These are phyloP conservation scores for Apodemia hepburni DNA, from an alignment of 2,888 invertebrate genomes.

Conservation along the genomic window DNA sequence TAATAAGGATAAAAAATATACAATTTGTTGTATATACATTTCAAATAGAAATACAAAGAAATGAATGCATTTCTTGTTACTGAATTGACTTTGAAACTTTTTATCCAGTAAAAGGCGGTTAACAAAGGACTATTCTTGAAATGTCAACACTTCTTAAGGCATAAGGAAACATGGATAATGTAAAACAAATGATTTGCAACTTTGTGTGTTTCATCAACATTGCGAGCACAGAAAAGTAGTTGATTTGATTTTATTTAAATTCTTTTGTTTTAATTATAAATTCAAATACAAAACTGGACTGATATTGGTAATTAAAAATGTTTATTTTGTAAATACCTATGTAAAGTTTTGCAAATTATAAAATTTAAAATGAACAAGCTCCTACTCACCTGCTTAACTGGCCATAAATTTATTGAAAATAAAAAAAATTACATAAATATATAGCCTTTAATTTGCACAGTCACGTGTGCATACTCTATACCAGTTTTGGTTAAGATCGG, in stretches of 20 bases:
- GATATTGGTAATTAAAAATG: no score
- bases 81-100: slow-evolving; percentile 10
- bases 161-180: slow-evolving; percentile 57
- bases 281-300: no score
- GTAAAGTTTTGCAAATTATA: no score
- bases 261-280: background rate
- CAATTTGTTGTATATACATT: background rate
- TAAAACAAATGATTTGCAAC: slow-evolving; percentile 51
- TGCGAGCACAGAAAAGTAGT: slow-evolving; percentile 6
- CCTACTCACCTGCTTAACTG: no score
- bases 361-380: no score
- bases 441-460: no score
- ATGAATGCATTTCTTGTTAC: slow-evolving; percentile 19
- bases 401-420: no score
- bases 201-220: slow-evolving; percentile 34
- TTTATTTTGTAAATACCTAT: background rate
- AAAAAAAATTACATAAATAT: no score
- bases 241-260: background rate
- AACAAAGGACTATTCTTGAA: slow-evolving; percentile 69
- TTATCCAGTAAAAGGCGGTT: slow-evolving; percentile 34
- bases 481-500: no score
- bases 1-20: background rate
- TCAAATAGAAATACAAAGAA: slow-evolving; percentile 12
- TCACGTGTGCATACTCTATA: no score
- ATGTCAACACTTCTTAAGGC: slow-evolving; percentile 59